phyloP scores from a whole-genome alignment of 2,113 vertebrate genomes.

The Glaucomys volans region DNA sequence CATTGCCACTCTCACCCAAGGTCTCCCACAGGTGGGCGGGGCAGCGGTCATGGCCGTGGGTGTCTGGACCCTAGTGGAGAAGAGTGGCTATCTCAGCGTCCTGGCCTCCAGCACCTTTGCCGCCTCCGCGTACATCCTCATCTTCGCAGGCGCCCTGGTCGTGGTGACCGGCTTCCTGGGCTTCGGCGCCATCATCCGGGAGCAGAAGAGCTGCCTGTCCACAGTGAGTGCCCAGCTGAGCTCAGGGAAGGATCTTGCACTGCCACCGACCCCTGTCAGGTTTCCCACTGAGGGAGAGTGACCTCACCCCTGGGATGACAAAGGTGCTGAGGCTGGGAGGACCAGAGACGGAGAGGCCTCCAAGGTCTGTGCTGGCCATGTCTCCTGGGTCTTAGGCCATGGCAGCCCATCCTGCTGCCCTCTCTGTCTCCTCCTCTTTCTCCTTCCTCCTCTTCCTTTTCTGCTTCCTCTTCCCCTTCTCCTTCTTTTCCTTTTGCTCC shows the following conservation, averaged over 20 bases:
- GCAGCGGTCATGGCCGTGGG: constrained; percentile 90
- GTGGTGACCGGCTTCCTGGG: constrained; percentile 92
- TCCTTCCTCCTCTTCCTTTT: no score
- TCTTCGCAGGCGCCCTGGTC: constrained; percentile 90
- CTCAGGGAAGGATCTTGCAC: not conserved
- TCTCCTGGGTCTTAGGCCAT: not conserved
- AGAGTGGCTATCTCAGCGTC: constrained; percentile 91
- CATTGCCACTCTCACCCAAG: not conserved
- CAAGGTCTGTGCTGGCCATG: accelerated
- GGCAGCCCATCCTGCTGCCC: not conserved
- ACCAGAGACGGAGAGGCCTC: accelerated
- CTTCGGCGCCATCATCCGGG: constrained; percentile 90
- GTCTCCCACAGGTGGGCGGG: constrained; percentile 87
- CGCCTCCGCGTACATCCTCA: constrained; percentile 91
- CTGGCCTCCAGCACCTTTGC: constrained; percentile 92
- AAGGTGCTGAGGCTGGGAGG: not conserved
- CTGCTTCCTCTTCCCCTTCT: not conserved
- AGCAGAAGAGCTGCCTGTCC: constrained; percentile 91
- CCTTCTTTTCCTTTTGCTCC: not conserved
- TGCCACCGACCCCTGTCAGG: not conserved
- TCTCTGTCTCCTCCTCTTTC: no score
- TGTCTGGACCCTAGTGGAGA: constrained; percentile 92
- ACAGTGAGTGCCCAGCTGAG: constrained; percentile 83
- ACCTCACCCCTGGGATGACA: no score
- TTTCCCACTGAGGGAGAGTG: accelerated